phyloP scores from a whole-genome alignment of 2,113 vertebrate species.

The Vulpes vulpes region DNA sequence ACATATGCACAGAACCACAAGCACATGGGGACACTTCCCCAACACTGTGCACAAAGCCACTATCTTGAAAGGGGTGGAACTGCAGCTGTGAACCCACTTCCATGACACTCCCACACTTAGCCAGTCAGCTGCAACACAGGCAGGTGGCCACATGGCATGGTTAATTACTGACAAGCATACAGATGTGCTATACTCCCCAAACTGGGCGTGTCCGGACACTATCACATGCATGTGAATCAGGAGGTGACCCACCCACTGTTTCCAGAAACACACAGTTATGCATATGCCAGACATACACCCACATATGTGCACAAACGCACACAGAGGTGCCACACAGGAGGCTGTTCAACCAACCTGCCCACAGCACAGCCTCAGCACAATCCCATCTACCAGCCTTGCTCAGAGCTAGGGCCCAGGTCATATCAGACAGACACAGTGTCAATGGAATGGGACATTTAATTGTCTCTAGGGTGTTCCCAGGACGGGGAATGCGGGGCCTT shows the following conservation, averaged over 20 bases:
- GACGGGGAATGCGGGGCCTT: slow-evolving; percentile 68
- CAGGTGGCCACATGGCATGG: neutral
- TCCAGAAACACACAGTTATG: neutral
- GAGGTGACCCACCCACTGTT: neutral
- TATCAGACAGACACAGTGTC: slow-evolving; percentile 62
- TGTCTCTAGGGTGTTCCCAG: slow-evolving; percentile 32
- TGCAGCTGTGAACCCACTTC: neutral
- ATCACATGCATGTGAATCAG: neutral
- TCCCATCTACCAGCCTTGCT: neutral
- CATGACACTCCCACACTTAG: neutral
- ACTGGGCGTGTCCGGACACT: neutral
- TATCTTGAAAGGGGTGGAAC: neutral
- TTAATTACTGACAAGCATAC: neutral
- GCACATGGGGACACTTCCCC: neutral
- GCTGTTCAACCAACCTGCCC: neutral
- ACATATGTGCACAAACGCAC: neutral
- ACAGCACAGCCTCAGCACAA: neutral
- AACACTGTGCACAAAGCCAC: neutral
- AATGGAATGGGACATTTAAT: slow-evolving; percentile 80
- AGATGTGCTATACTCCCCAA: neutral
- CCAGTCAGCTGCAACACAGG: neutral
- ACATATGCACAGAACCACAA: neutral
- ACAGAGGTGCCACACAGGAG: neutral
- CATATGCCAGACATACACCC: neutral
- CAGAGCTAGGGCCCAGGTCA: neutral